Percentiles rank a stretch among this genome's conserved stretches.
These are phyloP conservation scores for Neomorphus geoffroyi DNA, from an alignment of 2,797 vertebrate genomes.

Conservation along the genomic window DNA sequence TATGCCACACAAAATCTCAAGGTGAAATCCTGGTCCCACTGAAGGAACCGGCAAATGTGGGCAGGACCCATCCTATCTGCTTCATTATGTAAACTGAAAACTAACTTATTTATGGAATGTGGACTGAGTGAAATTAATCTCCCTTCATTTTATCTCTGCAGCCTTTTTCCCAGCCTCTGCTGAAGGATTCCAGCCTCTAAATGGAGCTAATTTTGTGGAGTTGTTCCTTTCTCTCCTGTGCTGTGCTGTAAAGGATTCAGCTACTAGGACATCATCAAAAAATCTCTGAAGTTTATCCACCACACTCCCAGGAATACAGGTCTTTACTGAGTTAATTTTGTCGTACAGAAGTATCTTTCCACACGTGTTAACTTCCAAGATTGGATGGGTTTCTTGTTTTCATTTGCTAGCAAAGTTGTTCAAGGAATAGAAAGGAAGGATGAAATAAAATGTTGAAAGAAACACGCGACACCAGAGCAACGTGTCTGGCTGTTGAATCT, in stretches of 20 bases:
- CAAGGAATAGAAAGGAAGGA: neutral
- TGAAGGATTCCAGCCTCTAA: neutral
- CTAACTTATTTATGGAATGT: neutral
- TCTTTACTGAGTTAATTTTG: neutral
- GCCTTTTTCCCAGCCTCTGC: neutral
- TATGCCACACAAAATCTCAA: neutral
- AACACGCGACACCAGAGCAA: neutral
- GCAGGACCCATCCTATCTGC: neutral
- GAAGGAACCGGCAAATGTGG: neutral
- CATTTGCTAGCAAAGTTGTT: neutral
- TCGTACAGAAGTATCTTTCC: neutral
- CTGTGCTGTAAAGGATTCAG: neutral
- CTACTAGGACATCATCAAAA: neutral
- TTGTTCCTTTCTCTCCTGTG: neutral
- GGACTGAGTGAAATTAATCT: neutral
- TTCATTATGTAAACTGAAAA: neutral
- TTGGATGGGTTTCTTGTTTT: neutral
- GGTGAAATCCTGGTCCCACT: neutral
- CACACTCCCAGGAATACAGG: neutral
- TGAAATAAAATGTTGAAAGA: neutral
- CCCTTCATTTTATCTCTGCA: neutral
- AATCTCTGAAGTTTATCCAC: neutral
- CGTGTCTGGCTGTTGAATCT: neutral
- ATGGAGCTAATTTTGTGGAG: neutral
- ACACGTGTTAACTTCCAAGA: neutral